Conservation (phyloP, 2,113 vertebrate species). For the Ascaphus truei region DNA sequence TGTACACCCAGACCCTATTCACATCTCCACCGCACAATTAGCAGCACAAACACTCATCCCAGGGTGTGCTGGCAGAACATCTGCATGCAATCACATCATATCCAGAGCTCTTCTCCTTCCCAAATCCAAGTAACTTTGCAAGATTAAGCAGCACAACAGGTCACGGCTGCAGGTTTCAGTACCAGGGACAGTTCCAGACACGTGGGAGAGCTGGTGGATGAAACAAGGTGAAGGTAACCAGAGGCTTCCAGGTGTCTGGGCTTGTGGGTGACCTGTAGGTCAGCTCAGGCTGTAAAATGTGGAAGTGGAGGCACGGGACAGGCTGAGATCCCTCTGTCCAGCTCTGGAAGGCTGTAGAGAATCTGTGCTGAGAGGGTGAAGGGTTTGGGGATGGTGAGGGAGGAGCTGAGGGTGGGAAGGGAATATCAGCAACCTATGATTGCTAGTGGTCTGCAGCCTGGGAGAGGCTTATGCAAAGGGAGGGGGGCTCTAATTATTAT, state of each 20-base stretch:
- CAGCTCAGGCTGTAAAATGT: neutral
- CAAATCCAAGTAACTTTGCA: constrained; percentile 5
- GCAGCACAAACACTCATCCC: neutral
- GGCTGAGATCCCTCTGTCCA: neutral
- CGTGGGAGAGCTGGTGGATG: neutral
- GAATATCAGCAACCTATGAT: constrained; percentile 14
- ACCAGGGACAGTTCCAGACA: constrained; percentile 15
- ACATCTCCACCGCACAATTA: constrained; percentile 14
- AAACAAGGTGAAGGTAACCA: neutral
- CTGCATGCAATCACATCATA: neutral
- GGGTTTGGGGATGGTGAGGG: neutral
- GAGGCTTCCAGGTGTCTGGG: neutral
- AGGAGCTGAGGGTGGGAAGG: constrained; percentile 21
- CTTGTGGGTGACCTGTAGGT: neutral
- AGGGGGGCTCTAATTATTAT: constrained; percentile 10
- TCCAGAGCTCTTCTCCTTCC: neutral
- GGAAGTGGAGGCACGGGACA: neutral
- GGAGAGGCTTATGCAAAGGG: constrained; percentile 3
- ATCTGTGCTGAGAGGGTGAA: neutral
- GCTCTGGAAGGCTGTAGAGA: neutral
- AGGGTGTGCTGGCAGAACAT: neutral
- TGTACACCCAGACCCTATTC: neutral
- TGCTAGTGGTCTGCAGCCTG: neutral
- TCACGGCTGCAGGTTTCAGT: neutral
- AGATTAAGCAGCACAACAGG: constrained; percentile 9